These are phyloP conservation scores for Drosophila subquinaria DNA, from an alignment of 2,888 invertebrate species.

Conservation along the genomic window DNA sequence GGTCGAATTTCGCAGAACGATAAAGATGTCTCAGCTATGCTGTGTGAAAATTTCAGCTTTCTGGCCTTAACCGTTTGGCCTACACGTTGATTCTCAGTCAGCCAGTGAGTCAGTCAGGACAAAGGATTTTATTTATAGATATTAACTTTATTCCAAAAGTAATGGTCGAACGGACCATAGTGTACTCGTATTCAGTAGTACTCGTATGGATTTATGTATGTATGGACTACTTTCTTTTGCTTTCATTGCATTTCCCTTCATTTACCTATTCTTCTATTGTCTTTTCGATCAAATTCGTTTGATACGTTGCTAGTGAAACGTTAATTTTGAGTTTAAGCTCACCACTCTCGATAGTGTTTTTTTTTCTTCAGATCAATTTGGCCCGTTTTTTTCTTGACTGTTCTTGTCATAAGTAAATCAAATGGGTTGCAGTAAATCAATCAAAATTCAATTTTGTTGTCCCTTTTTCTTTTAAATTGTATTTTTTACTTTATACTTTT, in stretches of 20 bases:
- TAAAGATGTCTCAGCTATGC: too few species aligned
- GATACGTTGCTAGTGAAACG: not conserved
- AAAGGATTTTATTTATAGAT: too few species aligned
- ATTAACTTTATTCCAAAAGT: too few species aligned
- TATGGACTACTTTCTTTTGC: not conserved
- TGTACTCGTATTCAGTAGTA: too few species aligned
- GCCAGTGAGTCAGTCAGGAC: too few species aligned
- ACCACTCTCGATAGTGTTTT: not conserved
- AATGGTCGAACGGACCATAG: too few species aligned
- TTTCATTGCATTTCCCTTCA: not conserved
- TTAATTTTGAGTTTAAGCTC: not conserved
- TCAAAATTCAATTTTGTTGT: constrained; percentile 54
- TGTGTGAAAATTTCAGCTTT: too few species aligned
- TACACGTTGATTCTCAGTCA: too few species aligned
- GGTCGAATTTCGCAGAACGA: too few species aligned
- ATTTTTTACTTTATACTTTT: not conserved
- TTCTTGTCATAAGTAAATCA: constrained; percentile 10
- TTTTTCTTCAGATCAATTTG: constrained; percentile 24
- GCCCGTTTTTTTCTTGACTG: not conserved
- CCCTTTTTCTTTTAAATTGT: constrained; percentile 12
- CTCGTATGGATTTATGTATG: too few species aligned
- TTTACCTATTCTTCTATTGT: not conserved
- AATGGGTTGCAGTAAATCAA: constrained; percentile 52
- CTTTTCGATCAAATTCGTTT: constrained; percentile 1
- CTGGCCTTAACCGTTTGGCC: too few species aligned